Evolutionary conservation across 2,888 invertebrate species (phyloP).

Genomic region (Acronicta aceris): DNA sequence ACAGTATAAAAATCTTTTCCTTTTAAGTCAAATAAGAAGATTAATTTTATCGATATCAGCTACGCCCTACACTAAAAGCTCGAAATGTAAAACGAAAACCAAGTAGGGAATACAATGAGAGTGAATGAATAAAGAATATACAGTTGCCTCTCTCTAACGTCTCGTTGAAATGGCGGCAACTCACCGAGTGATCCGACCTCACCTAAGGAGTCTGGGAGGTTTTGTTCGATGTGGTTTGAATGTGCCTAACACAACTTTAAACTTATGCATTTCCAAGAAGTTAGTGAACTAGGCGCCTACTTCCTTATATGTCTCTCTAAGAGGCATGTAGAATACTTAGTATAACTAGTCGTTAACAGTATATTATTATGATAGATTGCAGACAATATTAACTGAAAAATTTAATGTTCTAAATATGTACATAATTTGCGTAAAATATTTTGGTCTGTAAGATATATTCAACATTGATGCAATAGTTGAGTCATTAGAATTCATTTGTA

Average conservation of each 20-base stretch:
- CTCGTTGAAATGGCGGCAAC: constrained; percentile 76
- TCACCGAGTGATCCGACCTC: constrained; percentile 58
- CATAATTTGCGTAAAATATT: constrained; percentile 1
- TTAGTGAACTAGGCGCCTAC: constrained; percentile 35
- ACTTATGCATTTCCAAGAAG: constrained; percentile 43
- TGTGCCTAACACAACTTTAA: constrained; percentile 40
- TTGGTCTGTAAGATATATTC: neutral
- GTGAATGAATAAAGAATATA: constrained; percentile 66
- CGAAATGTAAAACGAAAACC: constrained; percentile 87
- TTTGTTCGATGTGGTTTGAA: constrained; percentile 42
- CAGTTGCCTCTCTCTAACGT: constrained; percentile 65
- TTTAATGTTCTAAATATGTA: constrained; percentile 8
- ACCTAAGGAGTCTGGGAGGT: constrained; percentile 52
- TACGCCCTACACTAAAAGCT: constrained; percentile 66
- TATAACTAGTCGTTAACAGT: constrained; percentile 10
- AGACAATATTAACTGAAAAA: constrained; percentile 14
- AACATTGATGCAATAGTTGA: neutral
- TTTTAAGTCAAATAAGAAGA: neutral
- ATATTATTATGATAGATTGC: neutral
- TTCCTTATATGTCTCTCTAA: constrained; percentile 45
- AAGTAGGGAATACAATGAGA: constrained; percentile 87
- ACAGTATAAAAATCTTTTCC: too few relatives aligned
- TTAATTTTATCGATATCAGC: constrained; percentile 54
- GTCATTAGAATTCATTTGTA: neutral
- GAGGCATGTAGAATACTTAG: constrained; percentile 27